A percentile compares a stretch with the other conserved stretches of the same genome.
These are phyloP conservation scores for Atta colombica DNA, from an alignment of 1,140 invertebrate genomes.

Conservation along the genomic window DNA sequence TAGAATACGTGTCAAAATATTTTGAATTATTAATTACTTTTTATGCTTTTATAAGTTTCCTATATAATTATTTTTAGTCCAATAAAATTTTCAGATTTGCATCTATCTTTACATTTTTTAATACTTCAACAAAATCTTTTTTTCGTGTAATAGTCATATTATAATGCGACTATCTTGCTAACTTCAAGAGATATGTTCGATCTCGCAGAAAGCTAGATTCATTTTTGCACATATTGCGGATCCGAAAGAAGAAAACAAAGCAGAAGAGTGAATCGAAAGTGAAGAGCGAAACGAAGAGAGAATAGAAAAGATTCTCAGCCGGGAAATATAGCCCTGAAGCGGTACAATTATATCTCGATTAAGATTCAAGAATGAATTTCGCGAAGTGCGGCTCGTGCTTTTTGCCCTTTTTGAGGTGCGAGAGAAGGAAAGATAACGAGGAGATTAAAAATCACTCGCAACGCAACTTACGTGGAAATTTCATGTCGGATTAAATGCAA, in stretches of 20 bases:
- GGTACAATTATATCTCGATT: slow-evolving; percentile 61
- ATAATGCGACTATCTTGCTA: not conserved
- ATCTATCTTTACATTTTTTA: no score
- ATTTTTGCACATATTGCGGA: not conserved
- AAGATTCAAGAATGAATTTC: slow-evolving; percentile 49
- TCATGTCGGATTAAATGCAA: slow-evolving; percentile 55
- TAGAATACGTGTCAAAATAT: no score
- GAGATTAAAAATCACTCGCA: slow-evolving; percentile 58
- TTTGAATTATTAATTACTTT: no score
- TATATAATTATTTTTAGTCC: no score
- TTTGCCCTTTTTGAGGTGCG: not conserved
- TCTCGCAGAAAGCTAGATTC: slow-evolving; percentile 25
- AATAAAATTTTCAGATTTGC: no score
- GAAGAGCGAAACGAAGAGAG: slow-evolving; percentile 5
- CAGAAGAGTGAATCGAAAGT: slow-evolving; percentile 15
- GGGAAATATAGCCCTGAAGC: slow-evolving; percentile 7
- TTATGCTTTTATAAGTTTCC: no score
- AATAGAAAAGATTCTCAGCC: slow-evolving; percentile 5
- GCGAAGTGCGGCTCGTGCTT: slow-evolving; percentile 1
- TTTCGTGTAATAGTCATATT: no score
- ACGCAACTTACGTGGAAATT: slow-evolving; percentile 59
- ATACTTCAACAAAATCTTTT: no score
- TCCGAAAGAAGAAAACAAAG: not conserved
- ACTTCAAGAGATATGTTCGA: not conserved
- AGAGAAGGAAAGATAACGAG: slow-evolving; percentile 24